Percentiles rank a stretch among this genome's conserved stretches.
phyloP scores from a whole-genome alignment of 92 coral and sea anemone species.

The Plumapathes pennacea region DNA sequence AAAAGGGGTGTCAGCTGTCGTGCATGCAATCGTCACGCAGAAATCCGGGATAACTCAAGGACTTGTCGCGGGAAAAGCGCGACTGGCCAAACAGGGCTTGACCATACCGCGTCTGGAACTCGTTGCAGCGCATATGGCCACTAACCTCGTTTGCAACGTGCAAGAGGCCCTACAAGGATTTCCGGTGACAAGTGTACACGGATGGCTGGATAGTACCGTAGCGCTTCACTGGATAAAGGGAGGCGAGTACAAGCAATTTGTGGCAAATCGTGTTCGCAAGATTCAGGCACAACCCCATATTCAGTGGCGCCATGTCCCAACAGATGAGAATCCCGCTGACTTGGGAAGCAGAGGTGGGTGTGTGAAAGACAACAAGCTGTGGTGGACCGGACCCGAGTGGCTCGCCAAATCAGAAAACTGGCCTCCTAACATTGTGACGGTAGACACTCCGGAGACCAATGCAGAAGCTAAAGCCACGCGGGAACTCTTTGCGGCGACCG shows the following conservation, averaged over 20 bases:
- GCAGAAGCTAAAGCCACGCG: constrained; percentile 5
- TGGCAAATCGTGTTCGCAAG: constrained; percentile 14
- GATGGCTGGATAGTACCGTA: constrained; percentile 25
- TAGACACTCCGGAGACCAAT: not conserved
- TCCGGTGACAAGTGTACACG: constrained; percentile 7
- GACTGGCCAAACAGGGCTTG: constrained; percentile 6
- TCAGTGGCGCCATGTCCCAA: constrained; percentile 3
- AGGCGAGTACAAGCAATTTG: constrained; percentile 21
- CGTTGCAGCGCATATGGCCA: constrained; percentile 28
- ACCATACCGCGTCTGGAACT: constrained; percentile 33
- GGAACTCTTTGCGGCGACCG: constrained; percentile 5
- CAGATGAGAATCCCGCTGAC: constrained; percentile 3
- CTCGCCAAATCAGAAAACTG: constrained; percentile 9
- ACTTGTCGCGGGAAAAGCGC: constrained; percentile 11
- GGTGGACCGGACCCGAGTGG: constrained; percentile 29
- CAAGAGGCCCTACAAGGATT: constrained; percentile 7
- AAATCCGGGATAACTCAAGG: constrained; percentile 7
- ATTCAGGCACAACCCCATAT: constrained; percentile 4
- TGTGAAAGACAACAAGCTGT: not conserved
- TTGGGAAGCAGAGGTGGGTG: constrained; percentile 4
- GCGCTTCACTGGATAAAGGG: constrained; percentile 31
- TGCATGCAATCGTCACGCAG: constrained; percentile 26
- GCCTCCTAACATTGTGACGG: constrained; percentile 8
- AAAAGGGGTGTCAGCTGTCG: constrained; percentile 33
- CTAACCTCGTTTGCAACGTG: constrained; percentile 13